Conservation (phyloP, 2,888 invertebrate genomes). For the Entomobrya proxima region DNA sequence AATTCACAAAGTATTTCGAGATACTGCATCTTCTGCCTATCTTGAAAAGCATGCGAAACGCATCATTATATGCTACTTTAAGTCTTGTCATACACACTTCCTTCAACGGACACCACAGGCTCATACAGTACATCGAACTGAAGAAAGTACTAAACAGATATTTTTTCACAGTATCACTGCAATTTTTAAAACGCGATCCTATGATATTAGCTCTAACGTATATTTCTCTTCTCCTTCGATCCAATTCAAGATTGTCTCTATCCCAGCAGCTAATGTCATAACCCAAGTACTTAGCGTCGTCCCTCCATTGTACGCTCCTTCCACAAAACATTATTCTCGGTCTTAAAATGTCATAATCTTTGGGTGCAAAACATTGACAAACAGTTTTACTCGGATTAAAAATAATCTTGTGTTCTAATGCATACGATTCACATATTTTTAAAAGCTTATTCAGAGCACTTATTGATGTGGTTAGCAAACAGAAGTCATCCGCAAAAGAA, state of each 20-base stretch:
- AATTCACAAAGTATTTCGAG: too few relatives aligned
- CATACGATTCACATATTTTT: slow-evolving; percentile 12
- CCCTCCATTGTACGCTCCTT: neutral
- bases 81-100: neutral
- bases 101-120: neutral
- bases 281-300: neutral
- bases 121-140: neutral
- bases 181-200: neutral
- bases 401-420: neutral
- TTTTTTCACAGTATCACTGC: neutral
- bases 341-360: neutral
- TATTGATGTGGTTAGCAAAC: neutral
- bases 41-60: too few relatives aligned
- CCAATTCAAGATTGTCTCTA: neutral
- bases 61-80: neutral
- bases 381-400: slow-evolving; percentile 24
- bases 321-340: neutral
- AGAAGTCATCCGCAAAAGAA: neutral
- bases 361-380: neutral
- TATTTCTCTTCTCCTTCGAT: neutral
- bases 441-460: neutral
- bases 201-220: neutral
- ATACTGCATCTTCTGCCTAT: too few relatives aligned
- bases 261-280: neutral
- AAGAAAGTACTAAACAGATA: neutral